Evolutionary conservation across 2,113 vertebrate species (phyloP).

Genomic region (Stigmatopora argus): DNA sequence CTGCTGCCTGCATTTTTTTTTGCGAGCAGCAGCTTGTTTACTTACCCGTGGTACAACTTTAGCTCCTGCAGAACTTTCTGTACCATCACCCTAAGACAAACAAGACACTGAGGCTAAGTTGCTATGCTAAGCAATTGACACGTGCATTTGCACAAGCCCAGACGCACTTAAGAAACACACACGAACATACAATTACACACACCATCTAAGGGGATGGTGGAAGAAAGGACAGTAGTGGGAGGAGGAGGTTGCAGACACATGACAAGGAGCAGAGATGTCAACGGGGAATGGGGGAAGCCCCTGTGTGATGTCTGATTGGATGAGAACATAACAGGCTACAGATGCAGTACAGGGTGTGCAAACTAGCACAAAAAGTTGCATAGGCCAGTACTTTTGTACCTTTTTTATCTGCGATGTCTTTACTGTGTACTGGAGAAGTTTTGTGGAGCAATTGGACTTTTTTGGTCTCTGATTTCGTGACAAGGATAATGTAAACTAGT

Average conservation of each 20-base stretch:
- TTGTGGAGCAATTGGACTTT: background rate
- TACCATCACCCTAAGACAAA: constrained; percentile 85
- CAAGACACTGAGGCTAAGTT: constrained; percentile 66
- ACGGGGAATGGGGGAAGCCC: constrained; percentile 47
- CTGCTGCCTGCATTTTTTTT: constrained; percentile 12
- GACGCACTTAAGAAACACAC: background rate
- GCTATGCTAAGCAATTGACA: constrained; percentile 11
- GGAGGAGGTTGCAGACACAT: constrained; percentile 50
- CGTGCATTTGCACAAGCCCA: background rate
- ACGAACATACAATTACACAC: constrained; percentile 31
- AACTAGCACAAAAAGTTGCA: constrained; percentile 2
- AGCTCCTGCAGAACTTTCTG: constrained; percentile 93
- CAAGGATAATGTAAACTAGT: no score
- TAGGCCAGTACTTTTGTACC: background rate
- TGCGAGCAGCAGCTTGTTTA: constrained; percentile 33
- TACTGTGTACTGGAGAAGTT: background rate
- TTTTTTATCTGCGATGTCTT: background rate
- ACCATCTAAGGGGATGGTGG: constrained; percentile 59
- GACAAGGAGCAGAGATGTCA: constrained; percentile 64
- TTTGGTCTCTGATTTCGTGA: background rate
- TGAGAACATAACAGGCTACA: constrained; percentile 21
- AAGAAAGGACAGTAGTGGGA: constrained; percentile 46
- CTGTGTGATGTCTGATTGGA: constrained; percentile 17
- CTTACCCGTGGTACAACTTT: constrained; percentile 89
- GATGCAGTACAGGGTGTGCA: constrained; percentile 32